Evolutionary conservation across 2,113 vertebrate genomes (phyloP).

Genomic region (Halichoeres trimaculatus): DNA sequence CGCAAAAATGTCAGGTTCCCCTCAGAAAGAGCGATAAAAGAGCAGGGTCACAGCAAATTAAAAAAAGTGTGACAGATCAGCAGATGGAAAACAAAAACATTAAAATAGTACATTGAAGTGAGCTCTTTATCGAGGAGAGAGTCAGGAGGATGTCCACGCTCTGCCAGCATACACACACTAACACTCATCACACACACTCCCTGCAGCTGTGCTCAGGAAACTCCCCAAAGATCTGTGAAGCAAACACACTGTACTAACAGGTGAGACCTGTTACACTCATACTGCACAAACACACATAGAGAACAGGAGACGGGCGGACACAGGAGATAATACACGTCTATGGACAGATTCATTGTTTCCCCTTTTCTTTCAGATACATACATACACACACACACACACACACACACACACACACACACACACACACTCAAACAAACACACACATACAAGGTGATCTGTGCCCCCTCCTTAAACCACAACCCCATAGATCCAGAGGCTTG

Average conservation of each 20-base stretch:
- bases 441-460: slow-evolving; percentile 26
- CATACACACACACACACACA: slow-evolving; percentile 9
- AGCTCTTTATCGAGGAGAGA: slow-evolving; percentile 64
- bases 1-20: slow-evolving; percentile 47
- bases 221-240: slow-evolving; percentile 39
- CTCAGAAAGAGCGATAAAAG: slow-evolving; percentile 59
- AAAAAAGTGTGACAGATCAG: slow-evolving; percentile 61
- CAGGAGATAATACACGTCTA: slow-evolving; percentile 66
- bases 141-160: slow-evolving; percentile 43
- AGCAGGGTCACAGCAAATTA: slow-evolving; percentile 70
- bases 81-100: slow-evolving; percentile 37
- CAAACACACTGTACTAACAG: slow-evolving; percentile 50
- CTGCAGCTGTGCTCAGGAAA: slow-evolving; percentile 55
- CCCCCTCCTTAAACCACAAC: slow-evolving; percentile 38
- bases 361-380: too few species aligned
- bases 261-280: slow-evolving; percentile 36
- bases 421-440: slow-evolving; percentile 6
- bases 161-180: slow-evolving; percentile 25
- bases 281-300: slow-evolving; percentile 20
- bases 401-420: background rate
- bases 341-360: slow-evolving; percentile 47
- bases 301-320: slow-evolving; percentile 61
- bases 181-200: slow-evolving; percentile 55
- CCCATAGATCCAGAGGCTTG: slow-evolving; percentile 65
- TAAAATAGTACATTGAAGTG: slow-evolving; percentile 67